These are phyloP conservation scores for Decapterus maruadsi DNA, from an alignment of 2,797 vertebrate species.

Conservation along the genomic window DNA sequence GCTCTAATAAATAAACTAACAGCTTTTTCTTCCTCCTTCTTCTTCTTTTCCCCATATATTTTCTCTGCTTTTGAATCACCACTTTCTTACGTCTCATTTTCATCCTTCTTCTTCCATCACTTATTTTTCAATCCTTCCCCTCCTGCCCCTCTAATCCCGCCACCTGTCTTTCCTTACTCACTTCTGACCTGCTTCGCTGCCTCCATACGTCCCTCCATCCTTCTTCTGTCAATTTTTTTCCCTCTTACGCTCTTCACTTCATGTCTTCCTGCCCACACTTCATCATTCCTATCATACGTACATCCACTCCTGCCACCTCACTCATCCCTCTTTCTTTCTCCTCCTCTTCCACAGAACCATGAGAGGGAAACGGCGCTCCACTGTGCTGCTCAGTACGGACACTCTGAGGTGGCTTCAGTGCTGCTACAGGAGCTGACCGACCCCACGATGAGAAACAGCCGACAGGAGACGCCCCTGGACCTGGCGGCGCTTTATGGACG, in stretches of 20 bases:
- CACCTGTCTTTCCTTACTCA: background rate
- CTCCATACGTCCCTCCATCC: slow-evolving; percentile 7
- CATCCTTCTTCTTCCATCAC: background rate
- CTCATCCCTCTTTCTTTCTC: background rate
- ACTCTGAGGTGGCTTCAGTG: slow-evolving; percentile 94
- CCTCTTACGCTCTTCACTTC: background rate
- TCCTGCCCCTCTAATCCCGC: background rate
- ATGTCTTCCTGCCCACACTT: background rate
- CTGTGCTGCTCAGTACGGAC: slow-evolving; percentile 96
- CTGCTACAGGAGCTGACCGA: slow-evolving; percentile 95
- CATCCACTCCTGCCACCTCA: background rate
- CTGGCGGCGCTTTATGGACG: slow-evolving; percentile 95
- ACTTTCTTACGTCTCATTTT: slow-evolving; percentile 6
- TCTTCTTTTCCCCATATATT: background rate
- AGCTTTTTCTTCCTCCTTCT: background rate
- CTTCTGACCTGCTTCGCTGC: slow-evolving; percentile 17
- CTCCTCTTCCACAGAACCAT: slow-evolving; percentile 84
- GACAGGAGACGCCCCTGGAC: slow-evolving; percentile 93
- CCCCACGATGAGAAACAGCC: slow-evolving; percentile 95
- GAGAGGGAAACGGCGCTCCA: slow-evolving; percentile 96
- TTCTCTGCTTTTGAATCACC: slow-evolving; percentile 18
- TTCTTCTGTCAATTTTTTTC: background rate
- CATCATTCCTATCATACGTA: slow-evolving; percentile 21
- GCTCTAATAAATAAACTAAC: slow-evolving; percentile 8
- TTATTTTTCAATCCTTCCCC: background rate